These are phyloP conservation scores for Branchipolynoe longqiensis DNA, from an alignment of 2,888 invertebrate genomes.

Conservation along the genomic window DNA sequence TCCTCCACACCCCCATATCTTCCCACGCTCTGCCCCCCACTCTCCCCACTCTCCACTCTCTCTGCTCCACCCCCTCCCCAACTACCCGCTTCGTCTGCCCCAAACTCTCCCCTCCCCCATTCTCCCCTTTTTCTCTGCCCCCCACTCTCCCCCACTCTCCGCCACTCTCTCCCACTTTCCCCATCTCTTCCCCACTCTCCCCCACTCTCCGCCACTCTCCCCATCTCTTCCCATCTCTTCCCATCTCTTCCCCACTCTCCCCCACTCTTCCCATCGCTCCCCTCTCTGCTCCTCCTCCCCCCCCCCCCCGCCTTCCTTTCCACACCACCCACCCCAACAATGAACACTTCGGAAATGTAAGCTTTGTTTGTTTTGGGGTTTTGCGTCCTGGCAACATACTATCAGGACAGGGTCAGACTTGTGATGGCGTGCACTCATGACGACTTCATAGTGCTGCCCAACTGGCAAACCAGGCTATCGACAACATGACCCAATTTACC, in stretches of 20 bases:
- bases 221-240: neutral
- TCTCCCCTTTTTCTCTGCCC: neutral
- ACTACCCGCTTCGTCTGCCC: neutral
- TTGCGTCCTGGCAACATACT: no score
- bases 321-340: neutral
- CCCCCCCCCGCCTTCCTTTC: neutral
- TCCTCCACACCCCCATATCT: neutral
- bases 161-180: neutral
- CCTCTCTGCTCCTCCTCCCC: neutral
- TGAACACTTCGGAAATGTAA: no score
- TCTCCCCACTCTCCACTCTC: slow-evolving; percentile 41
- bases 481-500: no score
- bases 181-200: neutral
- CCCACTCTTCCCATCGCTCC: neutral
- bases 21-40: slow-evolving; percentile 45
- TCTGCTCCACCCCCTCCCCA: slow-evolving; percentile 27
- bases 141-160: neutral
- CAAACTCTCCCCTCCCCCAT: neutral
- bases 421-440: no score
- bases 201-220: neutral
- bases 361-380: no score
- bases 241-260: neutral
- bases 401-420: no score
- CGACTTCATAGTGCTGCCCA: no score
- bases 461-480: no score